Evolutionary conservation across 2,797 vertebrate genomes (phyloP).

Genomic region (Crocidura indochinensis): DNA sequence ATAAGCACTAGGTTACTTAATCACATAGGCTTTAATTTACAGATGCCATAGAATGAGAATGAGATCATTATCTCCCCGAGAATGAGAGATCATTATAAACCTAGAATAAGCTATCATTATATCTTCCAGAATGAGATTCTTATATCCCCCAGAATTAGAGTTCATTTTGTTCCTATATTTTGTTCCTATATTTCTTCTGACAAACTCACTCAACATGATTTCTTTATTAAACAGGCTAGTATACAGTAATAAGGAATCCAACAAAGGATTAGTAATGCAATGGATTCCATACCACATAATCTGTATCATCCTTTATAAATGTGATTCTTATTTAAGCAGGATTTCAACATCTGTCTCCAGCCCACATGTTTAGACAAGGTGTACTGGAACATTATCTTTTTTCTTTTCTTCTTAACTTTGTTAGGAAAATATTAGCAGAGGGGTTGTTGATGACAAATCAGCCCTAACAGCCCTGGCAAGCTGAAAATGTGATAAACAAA

Average conservation of each 20-base stretch:
- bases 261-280: neutral
- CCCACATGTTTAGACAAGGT: neutral
- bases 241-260: neutral
- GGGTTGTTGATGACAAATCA: neutral
- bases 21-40: slow-evolving; percentile 44
- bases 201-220: too few relatives aligned
- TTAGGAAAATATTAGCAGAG: neutral
- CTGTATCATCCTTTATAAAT: neutral
- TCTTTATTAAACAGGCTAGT: too few relatives aligned
- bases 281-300: too few relatives aligned
- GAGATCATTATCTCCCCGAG: too few relatives aligned
- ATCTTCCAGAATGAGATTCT: too few relatives aligned
- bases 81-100: too few relatives aligned
- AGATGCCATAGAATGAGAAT: neutral
- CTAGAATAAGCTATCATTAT: too few relatives aligned
- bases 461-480: too few relatives aligned
- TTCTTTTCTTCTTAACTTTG: neutral
- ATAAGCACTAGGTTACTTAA: neutral
- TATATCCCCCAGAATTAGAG: too few relatives aligned
- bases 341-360: neutral
- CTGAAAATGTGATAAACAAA: too few relatives aligned
- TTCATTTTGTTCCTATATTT: too few relatives aligned
- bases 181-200: too few relatives aligned
- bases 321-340: neutral
- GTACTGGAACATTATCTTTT: neutral